Evolutionary conservation across 2,797 vertebrate genomes (phyloP), one percentile per base, ranked within the genome.

Genomic region (Acomys russatus): DNA sequence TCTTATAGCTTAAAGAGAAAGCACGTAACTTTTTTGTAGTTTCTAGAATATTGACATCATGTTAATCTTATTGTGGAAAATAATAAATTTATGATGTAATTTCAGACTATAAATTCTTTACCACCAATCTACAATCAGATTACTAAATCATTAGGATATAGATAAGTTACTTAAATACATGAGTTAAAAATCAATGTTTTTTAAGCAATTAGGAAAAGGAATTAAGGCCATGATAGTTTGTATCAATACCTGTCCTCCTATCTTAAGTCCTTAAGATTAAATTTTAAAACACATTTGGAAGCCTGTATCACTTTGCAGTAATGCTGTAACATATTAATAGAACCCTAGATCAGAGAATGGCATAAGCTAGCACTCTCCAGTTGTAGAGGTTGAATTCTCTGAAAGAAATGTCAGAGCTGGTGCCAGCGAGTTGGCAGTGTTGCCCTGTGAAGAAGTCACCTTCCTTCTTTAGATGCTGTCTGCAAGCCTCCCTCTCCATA

Each of bases 221-320:
- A 25, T 44, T 82, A 78, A 92, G 11, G 2, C 2, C 51, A 44
- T 95, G 25, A 22, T 66, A n/a, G 23, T 91, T 44, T 44, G 1
- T 70, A 23, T 1, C 5, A 64, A 59, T 64, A 30, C 22, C 12
- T 68, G 11, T 3, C 10, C 4, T 87, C 6, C 83, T 78, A 56
- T 59, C 84, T 76, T 78, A 15, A 90, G n/a, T 93, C 73, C 17
- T 89, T 85, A 33, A 49, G 88, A 85, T 30, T 68, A 61, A 64
- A 56, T 25, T 28, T 83, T 20, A 54, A 79, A 88, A 71, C 25
- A 5, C 11, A 74, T 71, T 10, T 88, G 20, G 6, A 77, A 76
- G 51, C 2, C n/a, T 71, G 1, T 38, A 15, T 56, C 64, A 18
- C 1, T 79, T 91, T 92, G 38, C 8, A 35, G 12, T 28, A 9